Evolutionary conservation across 2,888 invertebrate genomes (phyloP).

Genomic region (Amorpha juglandis): DNA sequence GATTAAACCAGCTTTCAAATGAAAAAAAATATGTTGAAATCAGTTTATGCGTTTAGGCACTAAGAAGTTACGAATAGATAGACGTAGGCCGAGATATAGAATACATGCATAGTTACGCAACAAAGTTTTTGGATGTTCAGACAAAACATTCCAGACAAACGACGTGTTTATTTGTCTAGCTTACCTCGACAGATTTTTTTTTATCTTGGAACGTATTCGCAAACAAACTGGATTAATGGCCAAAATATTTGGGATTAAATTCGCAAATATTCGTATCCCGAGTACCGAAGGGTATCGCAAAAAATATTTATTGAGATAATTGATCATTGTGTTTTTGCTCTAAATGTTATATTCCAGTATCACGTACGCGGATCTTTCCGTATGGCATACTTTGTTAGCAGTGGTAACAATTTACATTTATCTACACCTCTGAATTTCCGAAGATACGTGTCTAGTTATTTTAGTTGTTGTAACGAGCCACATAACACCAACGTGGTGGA

Average conservation of each 20-base stretch:
- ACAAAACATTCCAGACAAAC: slow-evolving; percentile 11
- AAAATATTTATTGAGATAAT: background rate
- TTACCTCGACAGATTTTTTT: background rate
- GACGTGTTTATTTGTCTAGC: slow-evolving; percentile 18
- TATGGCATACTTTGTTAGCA: no score
- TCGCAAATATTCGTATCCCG: no score
- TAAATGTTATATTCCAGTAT: background rate
- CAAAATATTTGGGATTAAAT: slow-evolving; percentile 10
- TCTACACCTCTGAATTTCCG: no score
- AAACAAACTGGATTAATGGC: slow-evolving; percentile 18
- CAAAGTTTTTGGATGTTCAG: background rate
- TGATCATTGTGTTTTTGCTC: background rate
- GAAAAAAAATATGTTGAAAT: no score
- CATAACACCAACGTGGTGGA: no score
- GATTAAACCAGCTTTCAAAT: no score
- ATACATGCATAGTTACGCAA: background rate
- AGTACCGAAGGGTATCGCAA: background rate
- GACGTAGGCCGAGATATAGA: no score
- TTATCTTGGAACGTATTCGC: slow-evolving; percentile 11
- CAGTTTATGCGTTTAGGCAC: no score
- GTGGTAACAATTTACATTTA: no score
- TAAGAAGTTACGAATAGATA: no score
- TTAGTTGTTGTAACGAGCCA: no score
- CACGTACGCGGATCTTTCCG: background rate
- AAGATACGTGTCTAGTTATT: no score